Base-by-base conservation (phyloP, 2,797 vertebrate species). In the Syngnathus acus region DNA sequence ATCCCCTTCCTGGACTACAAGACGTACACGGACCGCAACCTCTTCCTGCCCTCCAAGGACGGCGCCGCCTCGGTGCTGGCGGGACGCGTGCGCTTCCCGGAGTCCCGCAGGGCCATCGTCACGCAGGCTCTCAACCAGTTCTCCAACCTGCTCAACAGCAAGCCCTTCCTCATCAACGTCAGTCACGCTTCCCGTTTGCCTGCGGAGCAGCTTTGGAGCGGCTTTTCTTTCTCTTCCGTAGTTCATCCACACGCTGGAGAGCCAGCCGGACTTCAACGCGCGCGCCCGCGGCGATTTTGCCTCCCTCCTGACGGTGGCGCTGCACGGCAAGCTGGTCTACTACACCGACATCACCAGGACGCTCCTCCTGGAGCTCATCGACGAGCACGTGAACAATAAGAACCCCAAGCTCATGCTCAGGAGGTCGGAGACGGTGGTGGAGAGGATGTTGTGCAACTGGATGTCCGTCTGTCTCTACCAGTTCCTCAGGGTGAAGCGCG, bases 391-490 rank as follows among this genome's bases (percentile, higher is more conserved):
- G 70, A 85, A 89, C 74, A 95, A 91, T 88, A 97, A 95, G 85
- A 98, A 99, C 87, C 96, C 96, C 66, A 99, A 99, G 83, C 90
- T 98, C 59, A 97, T 99, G 95, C 90, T 99, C 14, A 91, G 96
- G 86, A 95, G 96, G 96, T 98, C 80, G 68, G 84, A 98, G 92
- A 98, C 95, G 0, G 96, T 98, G 77, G 96, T 98, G 82, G 96
- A 98, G 85, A 93, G 96, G 82, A 99, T 99, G 96, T 92, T 99
- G 65, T 97, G 95, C 81, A 98, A 98, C 60, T 99, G 96, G 96
- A 99, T 99, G 96, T 98, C 95, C 70, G 98, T 99, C 88, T 98
- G 96, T 82, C 91, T 99, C 45, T 98, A 99, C 84, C 95, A 98
- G 90, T 95, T 97, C 80, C 93, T 98, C 68, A 91, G 93, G 94